phyloP scores from a whole-genome alignment of 2,113 vertebrate genomes.

The Aphyosemion australe region DNA sequence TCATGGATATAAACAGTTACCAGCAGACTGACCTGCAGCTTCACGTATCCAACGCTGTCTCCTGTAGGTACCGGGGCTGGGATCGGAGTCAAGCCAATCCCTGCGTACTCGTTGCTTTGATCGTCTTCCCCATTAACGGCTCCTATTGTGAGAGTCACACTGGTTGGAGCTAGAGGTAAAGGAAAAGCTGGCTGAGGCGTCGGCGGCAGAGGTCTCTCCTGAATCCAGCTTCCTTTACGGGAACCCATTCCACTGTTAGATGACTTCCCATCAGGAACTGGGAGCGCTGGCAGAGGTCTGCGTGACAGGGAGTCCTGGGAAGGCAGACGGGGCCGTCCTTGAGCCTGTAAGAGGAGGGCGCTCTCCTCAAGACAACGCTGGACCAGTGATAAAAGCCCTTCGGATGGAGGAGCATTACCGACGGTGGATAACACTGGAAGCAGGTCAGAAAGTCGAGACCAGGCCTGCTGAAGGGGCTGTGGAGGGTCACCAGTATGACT shows the following conservation, averaged over 20 bases:
- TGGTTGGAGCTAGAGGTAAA: slow-evolving; percentile 61
- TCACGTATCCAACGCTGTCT: slow-evolving; percentile 82
- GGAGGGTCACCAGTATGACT: slow-evolving; percentile 71
- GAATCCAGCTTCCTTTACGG: slow-evolving; percentile 89
- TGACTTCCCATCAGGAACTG: slow-evolving; percentile 81
- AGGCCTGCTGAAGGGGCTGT: slow-evolving; percentile 74
- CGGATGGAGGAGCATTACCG: slow-evolving; percentile 64
- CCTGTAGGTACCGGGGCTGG: slow-evolving; percentile 65
- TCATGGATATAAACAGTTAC: neutral
- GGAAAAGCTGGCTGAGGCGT: slow-evolving; percentile 81
- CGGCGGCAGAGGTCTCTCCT: slow-evolving; percentile 88
- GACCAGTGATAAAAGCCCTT: slow-evolving; percentile 72
- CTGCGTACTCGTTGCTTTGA: slow-evolving; percentile 86
- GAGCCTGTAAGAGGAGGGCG: slow-evolving; percentile 72
- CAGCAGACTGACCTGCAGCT: slow-evolving; percentile 75
- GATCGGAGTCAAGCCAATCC: slow-evolving; percentile 81
- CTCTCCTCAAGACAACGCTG: slow-evolving; percentile 80
- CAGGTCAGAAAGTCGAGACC: slow-evolving; percentile 77
- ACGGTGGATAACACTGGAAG: slow-evolving; percentile 72
- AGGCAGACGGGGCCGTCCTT: slow-evolving; percentile 82
- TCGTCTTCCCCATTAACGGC: slow-evolving; percentile 70
- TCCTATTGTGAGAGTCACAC: slow-evolving; percentile 63
- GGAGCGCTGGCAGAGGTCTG: slow-evolving; percentile 87
- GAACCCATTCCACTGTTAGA: slow-evolving; percentile 80
- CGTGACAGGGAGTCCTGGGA: slow-evolving; percentile 88